A percentile compares a stretch with the other conserved stretches of the same genome.
Evolutionary conservation across 2,797 vertebrate genomes (phyloP).

Genomic region (Hypotaenidia philippensis): DNA sequence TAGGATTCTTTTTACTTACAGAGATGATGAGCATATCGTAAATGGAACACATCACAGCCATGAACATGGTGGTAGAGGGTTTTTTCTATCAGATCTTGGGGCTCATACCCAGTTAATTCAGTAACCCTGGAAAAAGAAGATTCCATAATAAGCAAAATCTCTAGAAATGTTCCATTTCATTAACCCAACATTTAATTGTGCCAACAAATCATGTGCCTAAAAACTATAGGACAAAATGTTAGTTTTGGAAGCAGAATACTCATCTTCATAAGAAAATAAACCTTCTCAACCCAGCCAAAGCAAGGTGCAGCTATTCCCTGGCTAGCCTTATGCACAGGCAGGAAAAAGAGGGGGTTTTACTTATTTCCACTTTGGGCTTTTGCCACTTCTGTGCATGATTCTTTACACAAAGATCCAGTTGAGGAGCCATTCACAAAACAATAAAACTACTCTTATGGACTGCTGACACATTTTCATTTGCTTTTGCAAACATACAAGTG

Average conservation of each 20-base stretch:
- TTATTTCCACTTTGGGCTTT: not conserved
- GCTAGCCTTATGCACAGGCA: not conserved
- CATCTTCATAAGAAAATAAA: constrained; percentile 38
- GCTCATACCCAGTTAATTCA: constrained; percentile 93
- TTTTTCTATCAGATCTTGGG: constrained; percentile 96
- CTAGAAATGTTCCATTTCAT: not conserved
- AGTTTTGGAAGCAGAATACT: constrained; percentile 57
- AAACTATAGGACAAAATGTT: not conserved
- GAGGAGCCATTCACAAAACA: not conserved
- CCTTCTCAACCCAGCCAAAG: not conserved
- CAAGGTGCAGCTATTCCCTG: constrained; percentile 8
- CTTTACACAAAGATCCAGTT: not conserved
- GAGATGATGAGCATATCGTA: constrained; percentile 91
- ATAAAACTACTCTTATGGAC: constrained; percentile 14
- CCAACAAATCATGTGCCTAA: constrained; percentile 30
- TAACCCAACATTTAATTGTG: not conserved
- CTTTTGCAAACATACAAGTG: not conserved
- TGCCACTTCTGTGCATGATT: not conserved
- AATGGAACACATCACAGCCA: constrained; percentile 90
- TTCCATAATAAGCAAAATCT: not conserved
- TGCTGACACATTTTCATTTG: constrained; percentile 26
- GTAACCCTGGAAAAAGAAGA: constrained; percentile 86
- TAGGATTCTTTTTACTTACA: constrained; percentile 81
- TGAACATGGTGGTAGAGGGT: constrained; percentile 95
- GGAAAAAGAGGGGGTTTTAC: not conserved